Evolutionary conservation across 2,797 vertebrate species (phyloP).

Genomic region (Brachyalestes nurse): DNA sequence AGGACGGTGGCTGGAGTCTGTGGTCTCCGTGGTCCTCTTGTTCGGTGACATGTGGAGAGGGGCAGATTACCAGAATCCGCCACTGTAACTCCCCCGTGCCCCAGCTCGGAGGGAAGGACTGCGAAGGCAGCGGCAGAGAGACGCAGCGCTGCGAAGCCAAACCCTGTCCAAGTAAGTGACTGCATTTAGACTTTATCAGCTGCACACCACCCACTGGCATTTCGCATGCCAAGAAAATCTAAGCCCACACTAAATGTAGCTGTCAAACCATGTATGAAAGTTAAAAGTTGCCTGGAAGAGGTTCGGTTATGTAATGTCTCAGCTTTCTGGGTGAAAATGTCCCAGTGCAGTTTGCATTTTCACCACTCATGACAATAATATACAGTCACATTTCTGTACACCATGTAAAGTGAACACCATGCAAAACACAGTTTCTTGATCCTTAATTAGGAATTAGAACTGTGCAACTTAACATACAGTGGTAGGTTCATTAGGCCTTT

Average conservation of each 20-base stretch:
- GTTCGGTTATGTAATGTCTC: no score
- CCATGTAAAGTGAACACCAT: no score
- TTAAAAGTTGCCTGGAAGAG: background rate
- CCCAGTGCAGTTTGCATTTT: no score
- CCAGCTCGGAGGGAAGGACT: constrained; percentile 91
- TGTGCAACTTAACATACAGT: no score
- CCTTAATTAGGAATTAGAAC: no score
- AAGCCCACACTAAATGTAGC: background rate
- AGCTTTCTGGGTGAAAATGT: no score
- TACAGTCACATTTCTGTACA: no score
- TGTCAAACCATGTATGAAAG: background rate
- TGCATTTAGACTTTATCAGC: constrained; percentile 34
- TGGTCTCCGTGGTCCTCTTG: constrained; percentile 99
- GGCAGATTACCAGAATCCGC: constrained; percentile 94
- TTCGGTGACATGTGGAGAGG: constrained; percentile 92
- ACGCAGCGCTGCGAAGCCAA: constrained; percentile 88
- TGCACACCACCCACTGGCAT: constrained; percentile 10
- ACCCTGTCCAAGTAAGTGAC: constrained; percentile 88
- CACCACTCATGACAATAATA: no score
- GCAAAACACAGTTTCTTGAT: no score
- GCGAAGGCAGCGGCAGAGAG: constrained; percentile 90
- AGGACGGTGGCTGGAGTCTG: constrained; percentile 96
- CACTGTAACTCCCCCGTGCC: constrained; percentile 96
- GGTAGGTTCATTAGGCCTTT: no score
- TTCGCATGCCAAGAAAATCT: background rate